A percentile compares a stretch with the other conserved stretches of the same genome.
Conservation (phyloP, 2,888 invertebrate species). For the Reticulitermes lucifugus region DNA sequence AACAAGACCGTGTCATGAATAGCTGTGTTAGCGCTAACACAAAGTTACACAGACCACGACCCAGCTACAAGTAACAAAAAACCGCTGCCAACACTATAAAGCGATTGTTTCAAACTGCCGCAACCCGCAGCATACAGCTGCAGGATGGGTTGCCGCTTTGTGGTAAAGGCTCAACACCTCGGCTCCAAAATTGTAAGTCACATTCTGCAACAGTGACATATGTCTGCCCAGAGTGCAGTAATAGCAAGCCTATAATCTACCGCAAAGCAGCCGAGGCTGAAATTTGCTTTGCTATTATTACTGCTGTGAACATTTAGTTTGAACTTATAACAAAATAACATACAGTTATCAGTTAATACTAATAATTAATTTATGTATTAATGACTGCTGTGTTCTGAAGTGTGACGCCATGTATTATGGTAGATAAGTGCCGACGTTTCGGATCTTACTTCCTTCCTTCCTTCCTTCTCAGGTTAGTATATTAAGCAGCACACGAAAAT, state of each 20-base stretch:
- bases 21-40: background rate
- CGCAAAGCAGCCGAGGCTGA: background rate
- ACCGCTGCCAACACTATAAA: slow-evolving; percentile 14
- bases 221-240: background rate
- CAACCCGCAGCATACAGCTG: slow-evolving; percentile 30
- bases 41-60: background rate
- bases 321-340: no score
- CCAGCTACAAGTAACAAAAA: slow-evolving; percentile 1
- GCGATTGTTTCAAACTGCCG: slow-evolving; percentile 11
- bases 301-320: no score
- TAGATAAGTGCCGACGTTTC: no score
- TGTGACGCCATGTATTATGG: no score
- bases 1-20: background rate
- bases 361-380: no score
- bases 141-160: slow-evolving; percentile 33
- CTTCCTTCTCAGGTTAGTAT: no score
- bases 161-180: slow-evolving; percentile 6
- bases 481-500: no score
- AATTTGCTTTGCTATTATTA: no score
- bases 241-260: background rate
- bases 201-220: background rate
- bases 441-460: no score
- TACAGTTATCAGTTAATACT: no score
- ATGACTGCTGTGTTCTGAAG: no score
- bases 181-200: background rate